Evolutionary conservation across 2,888 invertebrate species (phyloP), one percentile per base, ranked within the genome.

Genomic region (Ptychoptera contaminata): DNA sequence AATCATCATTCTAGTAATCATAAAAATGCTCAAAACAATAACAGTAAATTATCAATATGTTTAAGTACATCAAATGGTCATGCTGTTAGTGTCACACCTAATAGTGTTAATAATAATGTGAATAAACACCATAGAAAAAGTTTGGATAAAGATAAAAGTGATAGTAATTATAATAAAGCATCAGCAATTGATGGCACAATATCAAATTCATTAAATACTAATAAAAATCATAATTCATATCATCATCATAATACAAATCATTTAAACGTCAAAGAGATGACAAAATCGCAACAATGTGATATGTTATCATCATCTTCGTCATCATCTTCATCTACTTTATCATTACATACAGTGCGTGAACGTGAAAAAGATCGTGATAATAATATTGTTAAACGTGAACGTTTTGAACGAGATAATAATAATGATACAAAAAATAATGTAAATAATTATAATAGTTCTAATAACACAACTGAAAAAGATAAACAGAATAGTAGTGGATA

Each of bases 81-180:
- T 46, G 47, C 51, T 38, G 44, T 42, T 31, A 45, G 37, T 12
- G 44, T 34, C 37, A 29, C 37, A 32, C 14, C 40, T 10, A 36
- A 37, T 12, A 16, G 42, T 31, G 36, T 46, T 29, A 43, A 39
- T 16, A 37, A 40, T 40, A 32, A 32, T 32, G 16, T 35, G n/a
- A 34, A 42, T 34, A 29, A 62, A 39, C 63, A 63, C 47, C 49
- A 49, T 35, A 63, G 46, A 43, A 32, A 35, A 34, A 43, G 64
- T 53, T 51, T 58, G 51, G 65, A 65, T 49, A 65, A 65, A 52
- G 64, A 64, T 37, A 64, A 56, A 45, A 58, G 57, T 32, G 40
- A 45, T 31, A 23, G 7, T 23, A 23, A 23, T 23, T 23, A 23
- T 23, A 23, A 23, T 23, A 23, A 23, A 23, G 7, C 23, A 23